These are phyloP conservation scores for Venturia canescens DNA, from an alignment of 1,140 invertebrate genomes.

Conservation along the genomic window DNA sequence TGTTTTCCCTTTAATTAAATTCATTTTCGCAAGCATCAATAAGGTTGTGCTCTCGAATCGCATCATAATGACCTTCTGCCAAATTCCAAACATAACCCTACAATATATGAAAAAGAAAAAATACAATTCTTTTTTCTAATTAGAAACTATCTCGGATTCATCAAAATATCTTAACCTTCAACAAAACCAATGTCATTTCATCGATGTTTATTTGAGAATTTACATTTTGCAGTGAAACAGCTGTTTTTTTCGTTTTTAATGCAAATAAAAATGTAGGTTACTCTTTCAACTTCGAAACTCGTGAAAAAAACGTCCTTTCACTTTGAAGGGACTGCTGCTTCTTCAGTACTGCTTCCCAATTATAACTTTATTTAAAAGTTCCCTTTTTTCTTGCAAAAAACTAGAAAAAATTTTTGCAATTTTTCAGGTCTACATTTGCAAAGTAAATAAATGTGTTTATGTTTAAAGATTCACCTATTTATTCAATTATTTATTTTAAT, in stretches of 20 bases:
- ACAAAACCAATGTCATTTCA: neutral
- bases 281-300: no score
- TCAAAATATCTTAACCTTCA: no score
- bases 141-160: neutral
- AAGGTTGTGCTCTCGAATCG: neutral
- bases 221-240: neutral
- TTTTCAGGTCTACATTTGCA: no score
- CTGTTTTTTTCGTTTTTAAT: neutral
- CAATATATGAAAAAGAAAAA: slow-evolving; percentile 37
- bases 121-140: slow-evolving; percentile 14
- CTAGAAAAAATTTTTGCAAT: no score
- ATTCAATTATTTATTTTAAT: no score
- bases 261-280: neutral
- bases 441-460: no score
- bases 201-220: neutral
- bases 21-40: neutral
- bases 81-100: neutral
- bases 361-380: no score
- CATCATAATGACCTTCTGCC: neutral
- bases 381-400: no score
- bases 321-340: no score
- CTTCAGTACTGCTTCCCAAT: no score
- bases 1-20: neutral
- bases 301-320: no score
- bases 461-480: no score